Base-by-base conservation (phyloP, 1,140 invertebrate species). In the Drosophila suzukii region DNA sequence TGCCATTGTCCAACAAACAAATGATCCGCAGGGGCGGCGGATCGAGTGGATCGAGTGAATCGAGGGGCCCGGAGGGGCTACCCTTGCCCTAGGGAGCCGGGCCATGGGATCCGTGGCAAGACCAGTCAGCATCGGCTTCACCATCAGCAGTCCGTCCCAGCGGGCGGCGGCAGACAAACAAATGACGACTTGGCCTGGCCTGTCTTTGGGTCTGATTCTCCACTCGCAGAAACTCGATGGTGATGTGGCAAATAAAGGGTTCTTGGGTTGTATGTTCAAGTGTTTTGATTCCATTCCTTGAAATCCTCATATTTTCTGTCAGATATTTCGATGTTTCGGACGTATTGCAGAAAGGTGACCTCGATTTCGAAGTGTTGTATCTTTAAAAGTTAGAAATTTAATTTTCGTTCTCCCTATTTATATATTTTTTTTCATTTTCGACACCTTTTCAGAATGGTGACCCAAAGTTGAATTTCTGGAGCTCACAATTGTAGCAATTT, bases 1-100 rank as follows among this genome's bases (percentile, higher is more conserved):
- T 79, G 81, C 85, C 81, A 85, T 90, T 90, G 83, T 88, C 83
- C 83, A 70, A 89, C 83, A 70, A 83, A 83, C 83, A 88, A 88
- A 88, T 88, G 83, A 88, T 88, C 72, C 71, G 56, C 44, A 66
- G 53, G 20, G 60, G 59, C 66, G 20, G 60, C 38, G 55, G 13
- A 43, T 43, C 24, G 27, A 10, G 60, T 17, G 27, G 30, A 30
- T n/a, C 5, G 12, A 49, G 67, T 51, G 77, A 27, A 43, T 54
- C 60, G 49, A 47, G 36, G 30, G 15, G 24, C 27, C n/a, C 1
- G 4, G 32, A 8, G 46, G 41, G 20, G 4, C 36, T 75, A 49
- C 61, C 67, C 67, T 72, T 58, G 68, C 68, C 68, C 68, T 72
- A 72, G 68, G 68, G 68, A 34, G 7, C 32, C 32, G 32, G 71